Percentiles rank a stretch among this genome's conserved stretches.
phyloP scores from a whole-genome alignment of 2,113 vertebrate species.

The Corythoichthys haematopterus region DNA sequence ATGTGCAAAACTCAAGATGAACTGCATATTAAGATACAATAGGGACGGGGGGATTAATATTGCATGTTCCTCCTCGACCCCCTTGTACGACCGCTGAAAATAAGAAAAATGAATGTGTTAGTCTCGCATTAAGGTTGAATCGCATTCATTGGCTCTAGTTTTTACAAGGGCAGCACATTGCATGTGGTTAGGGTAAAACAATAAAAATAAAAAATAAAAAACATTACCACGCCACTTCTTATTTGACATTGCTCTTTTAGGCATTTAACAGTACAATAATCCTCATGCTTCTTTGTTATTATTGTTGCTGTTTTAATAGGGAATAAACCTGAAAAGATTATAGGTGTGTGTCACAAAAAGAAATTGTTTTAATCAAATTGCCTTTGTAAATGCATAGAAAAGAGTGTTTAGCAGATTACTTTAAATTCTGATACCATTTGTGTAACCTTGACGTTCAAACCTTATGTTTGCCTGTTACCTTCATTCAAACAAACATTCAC shows the following conservation, averaged over 20 bases:
- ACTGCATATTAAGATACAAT: constrained; percentile 90
- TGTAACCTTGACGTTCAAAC: constrained; percentile 95
- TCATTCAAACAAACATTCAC: constrained; percentile 58
- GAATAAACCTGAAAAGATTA: constrained; percentile 49
- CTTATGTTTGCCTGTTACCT: constrained; percentile 85
- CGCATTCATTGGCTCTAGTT: constrained; percentile 19
- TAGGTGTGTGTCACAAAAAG: constrained; percentile 46
- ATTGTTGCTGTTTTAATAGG: constrained; percentile 34
- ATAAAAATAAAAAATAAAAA: not conserved
- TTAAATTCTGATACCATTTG: constrained; percentile 86
- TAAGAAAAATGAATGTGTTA: constrained; percentile 33
- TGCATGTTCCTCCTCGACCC: constrained; percentile 69
- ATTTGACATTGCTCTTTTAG: constrained; percentile 57
- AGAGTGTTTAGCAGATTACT: constrained; percentile 81
- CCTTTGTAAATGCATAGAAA: constrained; percentile 87
- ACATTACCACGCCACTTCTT: constrained; percentile 29
- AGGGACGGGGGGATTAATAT: constrained; percentile 84
- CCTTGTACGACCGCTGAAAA: constrained; percentile 30
- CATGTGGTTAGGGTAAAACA: not conserved
- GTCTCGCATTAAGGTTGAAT: constrained; percentile 40
- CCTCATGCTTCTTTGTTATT: constrained; percentile 60
- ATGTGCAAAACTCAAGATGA: constrained; percentile 94
- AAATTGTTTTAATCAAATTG: constrained; percentile 75
- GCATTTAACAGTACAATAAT: constrained; percentile 35
- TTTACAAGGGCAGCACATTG: constrained; percentile 15